phyloP scores from a whole-genome alignment of 2,797 vertebrate species.

The Scleropages formosus region DNA sequence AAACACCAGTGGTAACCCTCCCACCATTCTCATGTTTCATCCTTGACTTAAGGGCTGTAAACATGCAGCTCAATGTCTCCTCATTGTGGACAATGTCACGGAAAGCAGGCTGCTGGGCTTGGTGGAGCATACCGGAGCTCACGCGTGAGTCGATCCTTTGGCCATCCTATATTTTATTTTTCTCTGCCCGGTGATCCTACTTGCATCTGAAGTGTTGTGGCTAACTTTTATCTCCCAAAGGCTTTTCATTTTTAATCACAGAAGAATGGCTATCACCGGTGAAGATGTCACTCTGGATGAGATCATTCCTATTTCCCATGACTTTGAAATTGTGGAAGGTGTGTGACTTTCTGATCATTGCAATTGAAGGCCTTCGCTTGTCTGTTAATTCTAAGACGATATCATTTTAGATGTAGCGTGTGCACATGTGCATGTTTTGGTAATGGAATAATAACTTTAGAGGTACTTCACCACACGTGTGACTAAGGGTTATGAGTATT shows the following conservation, averaged over 20 bases:
- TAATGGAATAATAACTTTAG: not conserved
- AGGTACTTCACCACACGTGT: too few species aligned
- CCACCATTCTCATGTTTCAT: constrained; percentile 27
- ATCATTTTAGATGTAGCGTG: not conserved
- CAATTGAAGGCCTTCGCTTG: not conserved
- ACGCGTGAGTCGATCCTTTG: constrained; percentile 66
- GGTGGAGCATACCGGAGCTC: constrained; percentile 67
- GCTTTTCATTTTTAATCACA: constrained; percentile 83
- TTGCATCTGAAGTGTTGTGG: not conserved
- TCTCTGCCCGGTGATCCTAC: not conserved
- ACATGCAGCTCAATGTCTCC: constrained; percentile 80
- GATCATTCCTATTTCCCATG: constrained; percentile 76
- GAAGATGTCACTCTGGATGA: constrained; percentile 86
- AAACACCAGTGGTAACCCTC: too few species aligned
- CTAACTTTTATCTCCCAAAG: constrained; percentile 56
- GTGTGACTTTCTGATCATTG: constrained; percentile 30
- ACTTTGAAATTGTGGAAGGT: constrained; percentile 86
- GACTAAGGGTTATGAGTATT: too few species aligned
- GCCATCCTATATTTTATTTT: not conserved
- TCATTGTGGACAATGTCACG: constrained; percentile 58
- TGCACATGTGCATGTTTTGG: not conserved
- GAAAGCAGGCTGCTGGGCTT: constrained; percentile 87
- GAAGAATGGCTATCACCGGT: constrained; percentile 88
- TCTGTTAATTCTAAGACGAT: not conserved
- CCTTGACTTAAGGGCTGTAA: constrained; percentile 66